Evolutionary conservation across 2,113 vertebrate species (phyloP).

Genomic region (Gavialis gangeticus): DNA sequence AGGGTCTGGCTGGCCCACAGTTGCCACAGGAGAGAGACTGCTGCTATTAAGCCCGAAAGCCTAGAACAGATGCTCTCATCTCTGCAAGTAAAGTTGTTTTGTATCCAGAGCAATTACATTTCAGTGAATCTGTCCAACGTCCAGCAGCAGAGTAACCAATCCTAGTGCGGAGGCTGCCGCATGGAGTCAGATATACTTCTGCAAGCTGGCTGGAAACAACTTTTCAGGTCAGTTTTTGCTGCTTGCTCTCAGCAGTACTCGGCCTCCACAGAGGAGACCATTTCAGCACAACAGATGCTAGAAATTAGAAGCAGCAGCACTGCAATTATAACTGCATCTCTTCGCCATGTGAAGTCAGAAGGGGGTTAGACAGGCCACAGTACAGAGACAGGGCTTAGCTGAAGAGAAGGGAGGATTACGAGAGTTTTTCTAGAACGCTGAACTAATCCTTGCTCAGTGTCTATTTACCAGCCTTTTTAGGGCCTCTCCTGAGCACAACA

Average conservation of each 20-base stretch:
- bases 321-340: background rate
- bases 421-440: background rate
- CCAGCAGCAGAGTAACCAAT: background rate
- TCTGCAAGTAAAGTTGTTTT: background rate
- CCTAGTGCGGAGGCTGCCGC: background rate
- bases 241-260: background rate
- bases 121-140: background rate
- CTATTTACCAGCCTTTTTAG: background rate
- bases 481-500: background rate
- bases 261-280: accelerated
- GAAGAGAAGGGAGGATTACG: background rate
- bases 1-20: background rate
- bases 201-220: background rate
- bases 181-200: background rate
- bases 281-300: background rate
- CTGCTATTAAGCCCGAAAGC: background rate
- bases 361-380: accelerated
- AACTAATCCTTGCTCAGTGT: background rate
- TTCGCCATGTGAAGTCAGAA: background rate
- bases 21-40: background rate
- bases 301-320: background rate
- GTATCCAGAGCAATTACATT: background rate
- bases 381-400: background rate
- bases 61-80: background rate
- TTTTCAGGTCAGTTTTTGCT: background rate